A percentile compares a stretch with the other conserved stretches of the same genome.
Evolutionary conservation across 2,113 vertebrate species (phyloP).

Genomic region (Odocoileus virginianus): DNA sequence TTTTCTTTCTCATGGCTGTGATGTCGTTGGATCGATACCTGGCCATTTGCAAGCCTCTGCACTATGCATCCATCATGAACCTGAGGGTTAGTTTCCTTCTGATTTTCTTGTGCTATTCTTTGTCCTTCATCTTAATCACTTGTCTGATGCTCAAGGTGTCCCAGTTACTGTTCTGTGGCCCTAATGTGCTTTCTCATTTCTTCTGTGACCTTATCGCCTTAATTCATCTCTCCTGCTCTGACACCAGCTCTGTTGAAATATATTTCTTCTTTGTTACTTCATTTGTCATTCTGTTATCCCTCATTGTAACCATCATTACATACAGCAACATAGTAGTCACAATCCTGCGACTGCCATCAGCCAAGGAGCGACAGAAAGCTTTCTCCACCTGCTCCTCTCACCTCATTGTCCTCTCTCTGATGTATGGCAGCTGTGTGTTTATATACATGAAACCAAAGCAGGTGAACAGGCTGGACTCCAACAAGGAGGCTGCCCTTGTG

Average conservation of each 20-base stretch:
- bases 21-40: conserved; percentile 16
- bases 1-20: conserved; percentile 6
- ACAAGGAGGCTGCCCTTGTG: conserved; percentile 37
- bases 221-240: conserved; percentile 12
- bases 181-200: conserved; percentile 30
- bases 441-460: conserved; percentile 39
- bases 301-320: not conserved
- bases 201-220: conserved; percentile 16
- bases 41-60: conserved; percentile 46
- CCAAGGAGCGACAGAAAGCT: not conserved
- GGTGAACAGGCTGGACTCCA: not conserved
- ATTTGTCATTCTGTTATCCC: not conserved
- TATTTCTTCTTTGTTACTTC: not conserved
- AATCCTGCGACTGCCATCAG: not conserved
- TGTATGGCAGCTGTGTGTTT: conserved; percentile 1
- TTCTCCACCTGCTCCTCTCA: conserved; percentile 42
- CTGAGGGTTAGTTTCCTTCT: not conserved
- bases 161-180: conserved; percentile 3
- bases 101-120: not conserved
- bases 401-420: conserved; percentile 31
- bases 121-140: too few species aligned
- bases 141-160: not conserved
- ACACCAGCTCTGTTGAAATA: not conserved
- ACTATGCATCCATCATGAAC: conserved; percentile 44
- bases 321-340: conserved; percentile 7